Conservation (phyloP, 1,140 invertebrate genomes). For the Tyrophagus putrescentiae region DNA sequence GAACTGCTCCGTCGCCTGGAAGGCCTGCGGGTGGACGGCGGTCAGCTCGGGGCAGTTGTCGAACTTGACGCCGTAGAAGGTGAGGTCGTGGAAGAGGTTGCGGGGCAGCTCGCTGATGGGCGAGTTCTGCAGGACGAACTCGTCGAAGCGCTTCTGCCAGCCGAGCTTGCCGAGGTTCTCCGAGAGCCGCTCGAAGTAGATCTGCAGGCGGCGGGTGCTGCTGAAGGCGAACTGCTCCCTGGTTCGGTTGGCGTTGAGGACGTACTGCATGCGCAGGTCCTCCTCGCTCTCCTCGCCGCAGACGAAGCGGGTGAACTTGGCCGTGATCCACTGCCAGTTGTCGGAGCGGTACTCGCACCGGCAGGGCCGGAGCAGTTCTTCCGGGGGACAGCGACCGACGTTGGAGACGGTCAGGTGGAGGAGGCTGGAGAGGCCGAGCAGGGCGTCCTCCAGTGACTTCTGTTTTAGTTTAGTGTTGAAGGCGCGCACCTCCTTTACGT, state of each 20-base stretch:
- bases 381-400: conserved; percentile 18
- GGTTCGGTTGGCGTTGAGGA: conserved; percentile 13
- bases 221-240: conserved; percentile 12
- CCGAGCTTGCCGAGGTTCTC: conserved; percentile 14
- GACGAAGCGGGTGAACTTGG: conserved; percentile 14
- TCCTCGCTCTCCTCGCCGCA: conserved; percentile 13
- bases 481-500: conserved; percentile 18
- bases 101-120: conserved; percentile 13
- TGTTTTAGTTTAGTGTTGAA: conserved; percentile 19
- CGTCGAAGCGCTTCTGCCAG: conserved; percentile 20
- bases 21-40: conserved; percentile 15
- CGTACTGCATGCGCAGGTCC: conserved; percentile 6
- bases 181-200: conserved; percentile 14
- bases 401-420: conserved; percentile 17
- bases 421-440: conserved; percentile 16
- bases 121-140: conserved; percentile 18
- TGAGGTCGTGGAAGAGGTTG: conserved; percentile 15
- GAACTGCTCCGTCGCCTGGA: conserved; percentile 10
- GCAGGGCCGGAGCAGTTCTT: conserved; percentile 10
- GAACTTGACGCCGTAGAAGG: conserved; percentile 15
- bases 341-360: conserved; percentile 11
- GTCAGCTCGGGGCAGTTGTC: conserved; percentile 20
- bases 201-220: conserved; percentile 9
- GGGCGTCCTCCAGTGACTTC: conserved; percentile 11
- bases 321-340: conserved; percentile 17